Evolutionary conservation across 1,140 invertebrate species (phyloP).

Genomic region (Hydropsyche tenuis): DNA sequence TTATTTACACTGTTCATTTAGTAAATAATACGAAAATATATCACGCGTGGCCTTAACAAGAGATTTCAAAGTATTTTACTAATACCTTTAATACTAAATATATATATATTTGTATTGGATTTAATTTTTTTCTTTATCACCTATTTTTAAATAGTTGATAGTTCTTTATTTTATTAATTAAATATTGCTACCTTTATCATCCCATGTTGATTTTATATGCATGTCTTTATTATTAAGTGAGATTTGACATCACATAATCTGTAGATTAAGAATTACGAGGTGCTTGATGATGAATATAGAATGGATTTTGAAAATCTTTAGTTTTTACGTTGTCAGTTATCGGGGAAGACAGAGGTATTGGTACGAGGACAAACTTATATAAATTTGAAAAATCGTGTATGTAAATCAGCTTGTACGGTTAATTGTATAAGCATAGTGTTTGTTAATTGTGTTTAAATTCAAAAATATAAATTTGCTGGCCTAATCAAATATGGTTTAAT

Average conservation of each 20-base stretch:
- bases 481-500: too few species aligned
- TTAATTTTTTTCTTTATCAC: slow-evolving; percentile 15
- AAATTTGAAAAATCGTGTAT: too few species aligned
- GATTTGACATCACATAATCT: not conserved
- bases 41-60: slow-evolving; percentile 44
- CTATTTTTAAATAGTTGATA: slow-evolving; percentile 4
- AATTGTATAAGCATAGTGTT: too few species aligned
- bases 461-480: too few species aligned
- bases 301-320: too few species aligned
- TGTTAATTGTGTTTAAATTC: too few species aligned
- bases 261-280: not conserved
- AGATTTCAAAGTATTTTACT: slow-evolving; percentile 35
- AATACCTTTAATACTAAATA: slow-evolving; percentile 17
- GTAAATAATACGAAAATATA: slow-evolving; percentile 20
- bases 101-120: slow-evolving; percentile 18
- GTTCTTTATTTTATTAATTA: slow-evolving; percentile 14
- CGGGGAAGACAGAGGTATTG: too few species aligned
- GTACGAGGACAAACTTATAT: too few species aligned
- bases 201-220: not conserved
- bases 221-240: slow-evolving; percentile 2
- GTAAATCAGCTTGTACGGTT: too few species aligned
- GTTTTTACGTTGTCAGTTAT: too few species aligned
- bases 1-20: slow-evolving; percentile 36
- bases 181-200: slow-evolving; percentile 35
- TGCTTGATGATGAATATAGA: not conserved